Evolutionary conservation across 2,797 vertebrate species (phyloP), one percentile per base, ranked within the genome.

Genomic region (Poeciliopsis infans): DNA sequence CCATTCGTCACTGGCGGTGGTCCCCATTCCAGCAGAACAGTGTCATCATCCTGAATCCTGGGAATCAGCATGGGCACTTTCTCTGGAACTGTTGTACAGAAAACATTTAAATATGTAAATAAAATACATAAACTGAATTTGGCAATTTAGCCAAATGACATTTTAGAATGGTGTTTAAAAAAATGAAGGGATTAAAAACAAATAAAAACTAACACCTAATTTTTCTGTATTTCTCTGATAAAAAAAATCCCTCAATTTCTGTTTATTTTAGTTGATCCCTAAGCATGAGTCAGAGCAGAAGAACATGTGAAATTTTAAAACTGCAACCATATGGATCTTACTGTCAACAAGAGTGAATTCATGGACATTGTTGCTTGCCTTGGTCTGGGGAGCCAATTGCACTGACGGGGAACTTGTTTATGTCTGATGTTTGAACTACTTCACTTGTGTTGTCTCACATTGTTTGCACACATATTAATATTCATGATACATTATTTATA

Each of bases 1-100:
- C 98, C 98, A 0, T 99, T 97, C 25, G 95, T 57, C 78, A 95
- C 96, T 75, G 86, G 88, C 0, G 98, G 98, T n/a, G 96, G 96
- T 6, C 95, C 97, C 98, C 98, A 99, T 0, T 96, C 96, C 80
- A 99, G 86, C 5, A 96, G 95, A 79, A 97, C 89, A 0, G 97
- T 96, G 57, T 97, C 94, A 79, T 85, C 93, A 79, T 85, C 93
- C 86, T 96, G 96, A 41, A 95, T 92, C 28, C 31, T 95, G 97
- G 86, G 97, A 92, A 94, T 97, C 72, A 99, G 95, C 68, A 97
- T 95, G 43, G 94, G 94, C 69, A 97, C 97, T 13, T 95, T 96
- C 46, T 94, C 96, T 2, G 98, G 98, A 77, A 97, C 98, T 99
- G 57, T 90, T 49, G 77, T 75, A 12, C 16, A 82, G 5, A 77